Evolutionary conservation across 2,113 vertebrate species (phyloP).

Genomic region (Oxygymnocypris stewartii): DNA sequence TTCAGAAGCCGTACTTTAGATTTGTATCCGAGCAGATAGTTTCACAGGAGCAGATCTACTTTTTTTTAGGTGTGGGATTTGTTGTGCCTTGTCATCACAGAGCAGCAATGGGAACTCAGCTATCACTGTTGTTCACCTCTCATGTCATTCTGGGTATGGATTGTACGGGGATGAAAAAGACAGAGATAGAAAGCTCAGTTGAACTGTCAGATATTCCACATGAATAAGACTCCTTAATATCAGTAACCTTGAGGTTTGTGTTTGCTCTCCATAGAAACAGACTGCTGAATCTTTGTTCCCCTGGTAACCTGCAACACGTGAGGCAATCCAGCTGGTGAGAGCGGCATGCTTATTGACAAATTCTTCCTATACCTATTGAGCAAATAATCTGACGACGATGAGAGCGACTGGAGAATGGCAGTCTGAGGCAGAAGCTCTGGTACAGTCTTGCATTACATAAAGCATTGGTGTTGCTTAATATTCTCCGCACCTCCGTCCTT

Average conservation of each 20-base stretch:
- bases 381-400: conserved; percentile 36
- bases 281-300: conserved; percentile 29
- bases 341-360: conserved; percentile 46
- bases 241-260: conserved; percentile 47
- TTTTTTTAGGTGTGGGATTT: conserved; percentile 33
- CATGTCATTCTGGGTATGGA: conserved; percentile 38
- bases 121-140: conserved; percentile 38
- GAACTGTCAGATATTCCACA: conserved; percentile 53
- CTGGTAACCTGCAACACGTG: conserved; percentile 28
- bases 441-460: conserved; percentile 46
- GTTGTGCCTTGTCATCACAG: conserved; percentile 37
- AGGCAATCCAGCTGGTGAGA: conserved; percentile 24
- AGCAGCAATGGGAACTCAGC: conserved; percentile 17
- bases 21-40: conserved; percentile 27
- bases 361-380: conserved; percentile 36
- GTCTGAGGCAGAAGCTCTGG: conserved; percentile 17
- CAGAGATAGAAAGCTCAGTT: conserved; percentile 37
- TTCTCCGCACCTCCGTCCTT: conserved; percentile 67
- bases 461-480: conserved; percentile 63
- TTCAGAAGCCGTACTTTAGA: conserved; percentile 9
- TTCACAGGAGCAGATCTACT: conserved; percentile 7
- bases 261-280: conserved; percentile 49
- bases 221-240: conserved; percentile 56
- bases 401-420: conserved; percentile 1
- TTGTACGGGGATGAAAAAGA: conserved; percentile 48